Percentiles rank a stretch among this genome's conserved stretches.
phyloP scores from a whole-genome alignment of 2,113 vertebrate genomes.

The Semnopithecus entellus region DNA sequence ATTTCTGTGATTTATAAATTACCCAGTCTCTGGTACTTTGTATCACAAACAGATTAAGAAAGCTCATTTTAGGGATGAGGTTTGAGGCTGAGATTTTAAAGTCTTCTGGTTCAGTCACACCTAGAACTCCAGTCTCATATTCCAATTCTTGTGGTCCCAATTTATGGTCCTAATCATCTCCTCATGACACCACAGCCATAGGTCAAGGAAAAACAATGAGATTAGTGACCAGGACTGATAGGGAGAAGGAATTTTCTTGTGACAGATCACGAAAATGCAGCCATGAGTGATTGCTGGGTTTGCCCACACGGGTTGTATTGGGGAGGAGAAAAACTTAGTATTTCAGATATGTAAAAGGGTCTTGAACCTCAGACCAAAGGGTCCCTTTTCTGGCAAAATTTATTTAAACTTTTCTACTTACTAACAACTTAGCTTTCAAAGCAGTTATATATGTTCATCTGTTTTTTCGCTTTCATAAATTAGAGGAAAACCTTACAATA shows the following conservation, averaged over 20 bases:
- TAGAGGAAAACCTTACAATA: background rate
- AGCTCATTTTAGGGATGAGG: background rate
- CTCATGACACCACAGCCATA: background rate
- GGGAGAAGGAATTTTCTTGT: background rate
- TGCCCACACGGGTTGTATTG: too few relatives aligned
- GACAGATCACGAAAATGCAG: background rate
- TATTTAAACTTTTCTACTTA: background rate
- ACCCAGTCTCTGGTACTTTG: background rate
- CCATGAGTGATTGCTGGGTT: background rate
- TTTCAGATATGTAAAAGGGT: background rate
- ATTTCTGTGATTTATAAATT: background rate
- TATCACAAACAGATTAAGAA: background rate
- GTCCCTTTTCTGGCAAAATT: constrained; percentile 13
- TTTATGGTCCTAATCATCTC: background rate
- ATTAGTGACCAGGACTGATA: background rate
- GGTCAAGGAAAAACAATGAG: background rate
- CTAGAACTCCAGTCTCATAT: background rate
- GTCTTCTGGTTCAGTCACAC: background rate
- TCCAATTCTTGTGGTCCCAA: background rate
- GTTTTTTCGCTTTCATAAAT: constrained; percentile 29
- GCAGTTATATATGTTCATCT: background rate
- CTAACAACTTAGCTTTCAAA: background rate
- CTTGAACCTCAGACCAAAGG: background rate
- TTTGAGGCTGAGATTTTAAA: background rate
- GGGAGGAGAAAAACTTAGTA: background rate